Evolutionary conservation across 2,797 vertebrate genomes (phyloP).

Genomic region (Borostomias antarcticus): DNA sequence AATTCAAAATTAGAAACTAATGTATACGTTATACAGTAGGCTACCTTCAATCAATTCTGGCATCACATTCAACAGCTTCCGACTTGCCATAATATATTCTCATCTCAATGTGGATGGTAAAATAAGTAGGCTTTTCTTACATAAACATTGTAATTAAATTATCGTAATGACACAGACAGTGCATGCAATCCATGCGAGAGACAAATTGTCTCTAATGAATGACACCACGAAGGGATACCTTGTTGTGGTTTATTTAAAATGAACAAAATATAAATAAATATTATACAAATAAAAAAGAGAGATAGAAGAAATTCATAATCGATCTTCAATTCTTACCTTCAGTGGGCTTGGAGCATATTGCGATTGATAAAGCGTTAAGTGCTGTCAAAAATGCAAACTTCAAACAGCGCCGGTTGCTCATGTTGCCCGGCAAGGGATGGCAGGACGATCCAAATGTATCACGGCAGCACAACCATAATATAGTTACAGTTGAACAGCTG

Average conservation of each 20-base stretch:
- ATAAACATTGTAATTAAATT: too few relatives aligned
- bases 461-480: conserved; percentile 84
- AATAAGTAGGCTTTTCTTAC: too few relatives aligned
- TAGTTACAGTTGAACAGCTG: conserved; percentile 77
- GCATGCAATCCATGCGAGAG: neutral
- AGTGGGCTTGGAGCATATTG: conserved; percentile 41
- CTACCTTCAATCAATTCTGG: neutral
- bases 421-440: conserved; percentile 77
- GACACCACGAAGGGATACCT: neutral
- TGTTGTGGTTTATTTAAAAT: neutral
- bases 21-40: neutral
- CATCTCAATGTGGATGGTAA: too few relatives aligned
- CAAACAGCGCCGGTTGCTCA: conserved; percentile 65
- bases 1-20: neutral
- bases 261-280: too few relatives aligned
- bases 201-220: neutral
- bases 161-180: neutral
- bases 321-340: conserved; percentile 61
- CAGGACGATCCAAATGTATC: conserved; percentile 76
- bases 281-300: too few relatives aligned
- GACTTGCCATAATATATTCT: neutral
- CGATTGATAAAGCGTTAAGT: conserved; percentile 61
- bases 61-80: neutral
- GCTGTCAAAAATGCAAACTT: conserved; percentile 67
- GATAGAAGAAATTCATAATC: neutral